Percentiles rank a stretch among this genome's conserved stretches.
Evolutionary conservation across 2,797 vertebrate species (phyloP).

Genomic region (Clamator glandarius): DNA sequence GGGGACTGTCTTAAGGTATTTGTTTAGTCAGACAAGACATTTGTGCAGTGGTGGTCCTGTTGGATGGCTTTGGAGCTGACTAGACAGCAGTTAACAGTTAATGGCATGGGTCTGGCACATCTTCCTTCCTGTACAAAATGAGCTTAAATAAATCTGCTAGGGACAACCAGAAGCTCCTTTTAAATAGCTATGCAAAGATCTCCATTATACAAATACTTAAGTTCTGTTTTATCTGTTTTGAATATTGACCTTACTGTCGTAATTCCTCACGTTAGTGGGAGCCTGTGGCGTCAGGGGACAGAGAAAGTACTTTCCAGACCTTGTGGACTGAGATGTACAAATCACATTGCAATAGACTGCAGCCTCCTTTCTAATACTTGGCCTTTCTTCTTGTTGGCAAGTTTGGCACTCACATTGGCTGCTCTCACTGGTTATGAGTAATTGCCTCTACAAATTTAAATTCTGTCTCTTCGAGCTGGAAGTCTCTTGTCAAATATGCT

Average conservation of each 20-base stretch:
- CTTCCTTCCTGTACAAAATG: constrained; percentile 56
- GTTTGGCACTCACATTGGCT: constrained; percentile 3
- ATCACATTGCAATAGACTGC: constrained; percentile 8
- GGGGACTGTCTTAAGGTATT: constrained; percentile 53
- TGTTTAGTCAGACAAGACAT: constrained; percentile 58
- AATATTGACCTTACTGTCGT: constrained; percentile 4
- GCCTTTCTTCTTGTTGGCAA: constrained; percentile 21
- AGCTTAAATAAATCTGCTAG: constrained; percentile 46
- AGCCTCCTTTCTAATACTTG: constrained; percentile 38
- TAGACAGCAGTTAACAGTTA: constrained; percentile 59
- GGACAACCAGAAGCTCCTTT: constrained; percentile 3
- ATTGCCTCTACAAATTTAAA: constrained; percentile 56
- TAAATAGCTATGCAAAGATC: not conserved
- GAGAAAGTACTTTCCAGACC: constrained; percentile 4
- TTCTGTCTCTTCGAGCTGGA: constrained; percentile 15
- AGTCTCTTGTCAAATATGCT: constrained; percentile 9
- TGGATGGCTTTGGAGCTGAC: constrained; percentile 61
- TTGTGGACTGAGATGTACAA: not conserved
- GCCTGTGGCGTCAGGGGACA: not conserved
- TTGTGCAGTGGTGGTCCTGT: constrained; percentile 36
- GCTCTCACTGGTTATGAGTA: constrained; percentile 45
- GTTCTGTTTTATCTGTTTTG: not conserved
- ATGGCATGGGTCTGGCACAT: constrained; percentile 28
- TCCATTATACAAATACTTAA: not conserved
- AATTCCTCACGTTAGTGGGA: not conserved